Evolutionary conservation across 2,797 vertebrate genomes (phyloP).

Genomic region (Leontopithecus rosalia): DNA sequence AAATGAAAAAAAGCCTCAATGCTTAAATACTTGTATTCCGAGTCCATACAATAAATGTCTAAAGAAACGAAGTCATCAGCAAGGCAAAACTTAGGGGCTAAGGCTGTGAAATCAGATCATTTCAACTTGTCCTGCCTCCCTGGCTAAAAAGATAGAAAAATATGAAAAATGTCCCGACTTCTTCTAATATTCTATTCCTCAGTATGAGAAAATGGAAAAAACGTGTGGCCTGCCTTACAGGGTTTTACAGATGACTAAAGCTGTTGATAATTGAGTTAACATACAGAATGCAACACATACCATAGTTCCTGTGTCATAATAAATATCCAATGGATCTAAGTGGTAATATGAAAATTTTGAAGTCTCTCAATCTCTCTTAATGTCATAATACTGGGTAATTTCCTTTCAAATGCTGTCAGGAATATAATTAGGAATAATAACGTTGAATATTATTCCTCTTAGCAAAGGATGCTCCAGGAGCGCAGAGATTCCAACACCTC

Average conservation of each 20-base stretch:
- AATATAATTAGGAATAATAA: neutral
- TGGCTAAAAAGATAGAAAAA: no score
- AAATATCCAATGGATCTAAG: neutral
- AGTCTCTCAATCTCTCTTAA: neutral
- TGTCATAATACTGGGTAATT: neutral
- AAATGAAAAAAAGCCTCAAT: neutral
- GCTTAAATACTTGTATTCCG: neutral
- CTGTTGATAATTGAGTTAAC: neutral
- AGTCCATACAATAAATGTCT: neutral
- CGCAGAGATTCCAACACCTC: neutral
- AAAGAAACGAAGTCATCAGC: neutral
- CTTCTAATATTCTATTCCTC: neutral
- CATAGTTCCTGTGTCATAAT: neutral
- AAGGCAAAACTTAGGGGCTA: neutral
- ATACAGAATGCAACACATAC: neutral
- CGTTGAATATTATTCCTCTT: neutral
- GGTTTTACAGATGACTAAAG: neutral
- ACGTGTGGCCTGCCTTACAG: neutral
- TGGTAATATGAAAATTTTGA: neutral
- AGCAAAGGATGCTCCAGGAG: conserved; percentile 8
- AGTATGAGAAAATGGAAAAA: neutral
- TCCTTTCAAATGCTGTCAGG: neutral
- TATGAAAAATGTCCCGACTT: neutral
- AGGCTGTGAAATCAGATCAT: neutral
- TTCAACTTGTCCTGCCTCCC: neutral